Conservation (phyloP, 2,888 invertebrate genomes). For the Acrobasis repandana region DNA sequence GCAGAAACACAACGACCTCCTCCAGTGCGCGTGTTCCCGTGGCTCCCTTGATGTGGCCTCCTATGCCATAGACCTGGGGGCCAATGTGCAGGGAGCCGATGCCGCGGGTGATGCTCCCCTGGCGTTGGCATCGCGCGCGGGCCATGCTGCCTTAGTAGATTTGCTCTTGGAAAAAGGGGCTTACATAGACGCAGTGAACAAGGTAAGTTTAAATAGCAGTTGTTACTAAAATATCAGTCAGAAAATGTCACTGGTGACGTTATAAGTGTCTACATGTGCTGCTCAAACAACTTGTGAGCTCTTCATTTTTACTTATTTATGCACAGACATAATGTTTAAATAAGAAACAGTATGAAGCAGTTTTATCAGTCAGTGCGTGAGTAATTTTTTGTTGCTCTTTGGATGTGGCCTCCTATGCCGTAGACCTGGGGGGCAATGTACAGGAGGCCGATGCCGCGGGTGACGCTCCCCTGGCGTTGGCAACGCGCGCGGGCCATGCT, state of each 20-base stretch:
- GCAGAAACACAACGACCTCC: conserved; percentile 87
- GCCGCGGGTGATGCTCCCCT: conserved; percentile 88
- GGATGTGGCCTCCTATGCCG: conserved; percentile 71
- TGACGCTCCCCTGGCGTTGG: conserved; percentile 86
- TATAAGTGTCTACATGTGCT: no score
- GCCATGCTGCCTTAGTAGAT: conserved; percentile 85
- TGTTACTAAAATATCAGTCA: no score
- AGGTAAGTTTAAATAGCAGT: conserved; percentile 71
- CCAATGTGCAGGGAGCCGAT: conserved; percentile 85
- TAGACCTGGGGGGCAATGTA: conserved; percentile 85
- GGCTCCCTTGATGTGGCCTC: conserved; percentile 80
- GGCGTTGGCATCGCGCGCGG: conserved; percentile 89
- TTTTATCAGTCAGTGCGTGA: no score
- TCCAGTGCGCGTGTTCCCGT: conserved; percentile 90
- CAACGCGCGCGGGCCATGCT: no score
- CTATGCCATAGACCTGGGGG: conserved; percentile 84
- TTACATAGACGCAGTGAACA: conserved; percentile 86
- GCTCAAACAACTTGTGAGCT: no score
- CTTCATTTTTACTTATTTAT: no score
- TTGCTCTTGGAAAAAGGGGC: conserved; percentile 87
- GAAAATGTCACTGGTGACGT: no score
- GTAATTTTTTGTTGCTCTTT: no score
- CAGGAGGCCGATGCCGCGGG: conserved; percentile 87
- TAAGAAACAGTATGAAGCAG: no score
- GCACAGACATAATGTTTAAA: no score